These are phyloP conservation scores for Luffia ferchaultella DNA, from an alignment of 2,888 invertebrate species.

Conservation along the genomic window DNA sequence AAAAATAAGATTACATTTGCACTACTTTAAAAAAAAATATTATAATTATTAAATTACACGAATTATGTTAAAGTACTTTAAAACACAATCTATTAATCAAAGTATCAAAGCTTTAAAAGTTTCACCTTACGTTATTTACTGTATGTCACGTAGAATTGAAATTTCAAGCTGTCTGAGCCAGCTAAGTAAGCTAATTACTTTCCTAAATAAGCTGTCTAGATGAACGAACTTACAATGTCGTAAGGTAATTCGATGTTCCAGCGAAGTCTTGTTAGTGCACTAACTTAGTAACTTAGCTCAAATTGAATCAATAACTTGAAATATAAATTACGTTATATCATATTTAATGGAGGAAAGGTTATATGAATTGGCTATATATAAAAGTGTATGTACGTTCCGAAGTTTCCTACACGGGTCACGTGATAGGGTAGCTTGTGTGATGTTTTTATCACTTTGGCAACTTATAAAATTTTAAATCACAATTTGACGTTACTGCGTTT, in stretches of 20 bases:
- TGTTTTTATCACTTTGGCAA: not conserved
- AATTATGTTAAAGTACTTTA: not conserved
- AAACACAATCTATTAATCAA: not conserved
- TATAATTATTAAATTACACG: not conserved
- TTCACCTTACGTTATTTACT: not conserved
- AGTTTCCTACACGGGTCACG: not conserved
- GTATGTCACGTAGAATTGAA: not conserved
- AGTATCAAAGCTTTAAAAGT: not conserved
- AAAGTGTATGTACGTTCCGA: not conserved
- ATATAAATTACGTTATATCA: not conserved
- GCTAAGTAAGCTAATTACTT: not conserved
- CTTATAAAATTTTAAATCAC: not conserved
- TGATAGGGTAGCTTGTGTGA: not conserved
- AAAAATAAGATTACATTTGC: not conserved
- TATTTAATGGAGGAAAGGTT: not conserved
- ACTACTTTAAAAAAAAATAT: not conserved
- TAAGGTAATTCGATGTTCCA: not conserved
- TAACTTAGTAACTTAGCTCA: not conserved
- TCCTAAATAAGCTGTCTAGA: not conserved
- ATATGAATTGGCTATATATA: not conserved
- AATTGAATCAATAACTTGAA: not conserved
- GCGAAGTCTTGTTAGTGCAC: not conserved
- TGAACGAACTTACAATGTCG: not conserved
- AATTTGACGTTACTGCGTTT: not conserved
- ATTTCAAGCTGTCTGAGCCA: not conserved